Conservation (phyloP, 2,113 vertebrate species). For the Tetrao urogallus region DNA sequence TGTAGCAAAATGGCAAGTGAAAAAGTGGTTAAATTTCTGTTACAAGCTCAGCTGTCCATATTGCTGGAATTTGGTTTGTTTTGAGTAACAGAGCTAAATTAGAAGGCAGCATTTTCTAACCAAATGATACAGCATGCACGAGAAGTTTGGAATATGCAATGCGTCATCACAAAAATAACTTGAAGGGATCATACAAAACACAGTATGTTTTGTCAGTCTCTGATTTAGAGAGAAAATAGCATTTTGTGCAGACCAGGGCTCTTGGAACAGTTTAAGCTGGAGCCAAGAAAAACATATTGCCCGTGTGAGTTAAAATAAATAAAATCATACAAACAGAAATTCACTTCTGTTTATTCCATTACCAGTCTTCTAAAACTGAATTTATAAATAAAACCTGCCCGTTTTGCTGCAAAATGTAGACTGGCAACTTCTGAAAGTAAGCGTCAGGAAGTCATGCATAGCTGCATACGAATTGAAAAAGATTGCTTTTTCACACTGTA, state of each 20-base stretch:
- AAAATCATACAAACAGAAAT: conserved; percentile 46
- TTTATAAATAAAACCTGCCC: conserved; percentile 31
- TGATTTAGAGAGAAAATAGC: conserved; percentile 20
- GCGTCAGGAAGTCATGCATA: conserved; percentile 18
- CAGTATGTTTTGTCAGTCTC: conserved; percentile 1
- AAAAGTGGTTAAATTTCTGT: neutral
- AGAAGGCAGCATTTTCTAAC: conserved; percentile 25
- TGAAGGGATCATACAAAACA: conserved; percentile 53
- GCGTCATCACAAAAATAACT: conserved; percentile 22
- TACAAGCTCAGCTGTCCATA: neutral
- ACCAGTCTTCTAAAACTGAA: neutral
- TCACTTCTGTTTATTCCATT: conserved; percentile 27
- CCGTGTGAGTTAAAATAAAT: conserved; percentile 37
- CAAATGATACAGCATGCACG: neutral
- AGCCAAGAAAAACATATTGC: conserved; percentile 45
- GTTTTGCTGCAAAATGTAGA: conserved; percentile 22
- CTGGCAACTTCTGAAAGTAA: conserved; percentile 32
- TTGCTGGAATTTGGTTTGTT: neutral
- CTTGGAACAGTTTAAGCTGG: conserved; percentile 7
- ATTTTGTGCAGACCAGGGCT: neutral
- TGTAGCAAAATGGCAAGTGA: conserved; percentile 20
- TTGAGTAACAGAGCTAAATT: conserved; percentile 45
- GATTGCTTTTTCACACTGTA: conserved; percentile 43
- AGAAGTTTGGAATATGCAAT: conserved; percentile 47
- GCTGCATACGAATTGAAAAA: conserved; percentile 35